Evolutionary conservation across 2,113 vertebrate genomes (phyloP), one percentile per base, ranked within the genome.

Genomic region (Hydropotes inermis): DNA sequence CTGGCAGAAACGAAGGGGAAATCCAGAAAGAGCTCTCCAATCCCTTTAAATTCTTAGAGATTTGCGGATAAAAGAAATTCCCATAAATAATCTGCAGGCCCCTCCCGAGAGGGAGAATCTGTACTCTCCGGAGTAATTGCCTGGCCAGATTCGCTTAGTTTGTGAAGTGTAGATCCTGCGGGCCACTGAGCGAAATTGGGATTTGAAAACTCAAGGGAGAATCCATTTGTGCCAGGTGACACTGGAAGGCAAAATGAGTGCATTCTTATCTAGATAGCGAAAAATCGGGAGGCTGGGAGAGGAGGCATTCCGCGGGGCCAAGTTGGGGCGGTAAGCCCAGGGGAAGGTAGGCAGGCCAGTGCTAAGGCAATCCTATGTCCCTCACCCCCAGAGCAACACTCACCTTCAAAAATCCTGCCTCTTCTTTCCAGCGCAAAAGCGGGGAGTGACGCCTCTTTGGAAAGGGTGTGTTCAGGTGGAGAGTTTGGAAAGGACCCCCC

Each of bases 371-470:
- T 57, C 16, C 13, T 30, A 6, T 14, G 3, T 11, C 21, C 36
- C 57, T 39, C 90, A 83, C 21, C 19, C 21, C 39, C 28, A 28
- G 36, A 47, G 17, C 1, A 89, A 86, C 94, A 99, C 99, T 99
- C 98, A 99, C 99, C 99, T 99, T 97, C 97, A 91, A 97, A 97
- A 36, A 64, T 97, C 95, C 98, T 97, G 98, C 97, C 95, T 97
- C 98, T 98, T 97, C 97, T 94, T 90, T 39, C 97, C 97, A 96
- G 95, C 60, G 98, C 95, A 98, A 96, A 97, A 98, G 97, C 81
- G 83, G 95, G 95, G 84, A 33, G 74, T 39, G 85, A 55, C 0
- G 27, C 61, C 89, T 93, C 28, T 30, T 54, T 79, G 83, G 95
- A 30, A 78, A 83, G 47, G 81, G 43, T 86, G 39, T 83, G 28